Conservation (phyloP, 2,113 vertebrate genomes). For the Cinclus mexicanus region DNA sequence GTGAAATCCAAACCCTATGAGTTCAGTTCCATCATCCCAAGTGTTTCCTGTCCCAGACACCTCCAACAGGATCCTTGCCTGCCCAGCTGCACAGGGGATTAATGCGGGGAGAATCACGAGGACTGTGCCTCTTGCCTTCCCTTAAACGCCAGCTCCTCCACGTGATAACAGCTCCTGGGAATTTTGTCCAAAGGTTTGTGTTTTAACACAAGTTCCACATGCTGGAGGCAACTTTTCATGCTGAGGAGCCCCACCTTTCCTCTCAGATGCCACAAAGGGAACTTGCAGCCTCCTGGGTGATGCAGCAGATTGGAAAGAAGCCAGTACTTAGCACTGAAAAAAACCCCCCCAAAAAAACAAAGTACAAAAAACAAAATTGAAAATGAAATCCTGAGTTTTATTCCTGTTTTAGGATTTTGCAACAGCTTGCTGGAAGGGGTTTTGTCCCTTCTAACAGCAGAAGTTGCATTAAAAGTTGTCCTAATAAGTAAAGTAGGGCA, state of each 20-base stretch:
- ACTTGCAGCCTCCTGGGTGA: background rate
- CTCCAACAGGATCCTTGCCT: background rate
- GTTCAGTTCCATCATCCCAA: background rate
- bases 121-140: background rate
- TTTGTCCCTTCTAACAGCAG: background rate
- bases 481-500: background rate
- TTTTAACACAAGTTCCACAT: background rate
- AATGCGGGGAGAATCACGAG: fast-evolving
- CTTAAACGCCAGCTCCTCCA: background rate
- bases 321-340: background rate
- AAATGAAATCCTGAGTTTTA: background rate
- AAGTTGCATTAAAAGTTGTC: background rate
- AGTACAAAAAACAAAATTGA: background rate
- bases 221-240: background rate
- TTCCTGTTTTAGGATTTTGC: background rate
- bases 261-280: background rate
- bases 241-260: background rate
- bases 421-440: background rate
- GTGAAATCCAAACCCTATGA: background rate
- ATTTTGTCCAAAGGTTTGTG: background rate
- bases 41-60: background rate
- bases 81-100: background rate
- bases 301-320: background rate
- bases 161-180: background rate
- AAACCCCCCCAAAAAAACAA: background rate